A percentile compares a stretch with the other conserved stretches of the same genome.
phyloP scores from a whole-genome alignment of 2,888 invertebrate species.

The Helleia helle region DNA sequence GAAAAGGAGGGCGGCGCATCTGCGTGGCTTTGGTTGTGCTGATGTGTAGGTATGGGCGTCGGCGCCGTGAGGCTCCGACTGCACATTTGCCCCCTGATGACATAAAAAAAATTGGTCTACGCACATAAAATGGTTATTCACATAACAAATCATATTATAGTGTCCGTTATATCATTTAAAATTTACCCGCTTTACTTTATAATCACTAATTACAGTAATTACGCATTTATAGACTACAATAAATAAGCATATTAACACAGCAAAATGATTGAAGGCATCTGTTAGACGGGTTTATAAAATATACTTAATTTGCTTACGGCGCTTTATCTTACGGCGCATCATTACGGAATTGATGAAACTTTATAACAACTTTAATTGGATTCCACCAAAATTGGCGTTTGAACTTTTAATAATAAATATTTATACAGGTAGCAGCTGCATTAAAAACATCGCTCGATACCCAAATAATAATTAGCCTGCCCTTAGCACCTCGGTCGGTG shows the following conservation, averaged over 20 bases:
- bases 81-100: no score
- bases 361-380: conserved; percentile 49
- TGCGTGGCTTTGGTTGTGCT: no score
- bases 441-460: conserved; percentile 66
- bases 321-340: conserved; percentile 14
- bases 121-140: no score
- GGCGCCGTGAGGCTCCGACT: no score
- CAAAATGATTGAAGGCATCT: background rate
- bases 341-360: conserved; percentile 29
- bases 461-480: conserved; percentile 73
- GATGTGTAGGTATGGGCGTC: no score
- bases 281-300: background rate
- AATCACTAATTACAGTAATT: background rate
- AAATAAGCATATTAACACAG: no score
- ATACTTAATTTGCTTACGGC: background rate
- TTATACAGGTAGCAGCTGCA: conserved; percentile 74
- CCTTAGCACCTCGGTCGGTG: conserved; percentile 70
- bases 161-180: no score
- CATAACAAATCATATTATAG: no score
- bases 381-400: conserved; percentile 63
- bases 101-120: no score
- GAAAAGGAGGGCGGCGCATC: no score
- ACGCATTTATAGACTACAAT: background rate
- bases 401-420: conserved; percentile 70
- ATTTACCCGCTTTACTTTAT: no score